phyloP scores from a whole-genome alignment of 2,113 vertebrate species.

The Chinchilla lanigera region DNA sequence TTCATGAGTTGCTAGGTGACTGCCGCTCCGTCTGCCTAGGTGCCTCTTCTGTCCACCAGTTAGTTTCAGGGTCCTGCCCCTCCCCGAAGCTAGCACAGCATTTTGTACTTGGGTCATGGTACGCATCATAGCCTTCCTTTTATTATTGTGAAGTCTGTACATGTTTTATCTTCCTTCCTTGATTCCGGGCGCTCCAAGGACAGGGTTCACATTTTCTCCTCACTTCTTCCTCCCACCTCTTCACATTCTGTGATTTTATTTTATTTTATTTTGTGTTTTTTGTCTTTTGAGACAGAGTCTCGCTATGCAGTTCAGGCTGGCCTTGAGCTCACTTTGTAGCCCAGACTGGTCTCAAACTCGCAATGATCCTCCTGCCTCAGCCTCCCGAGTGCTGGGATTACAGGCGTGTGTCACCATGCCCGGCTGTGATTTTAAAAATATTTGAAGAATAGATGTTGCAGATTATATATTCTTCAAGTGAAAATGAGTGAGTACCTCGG shows the following conservation, averaged over 20 bases:
- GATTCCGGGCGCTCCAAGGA: constrained; percentile 8
- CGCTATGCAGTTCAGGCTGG: no score
- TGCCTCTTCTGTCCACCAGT: not conserved
- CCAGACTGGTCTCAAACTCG: no score
- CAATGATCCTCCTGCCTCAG: no score
- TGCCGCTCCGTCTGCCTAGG: not conserved
- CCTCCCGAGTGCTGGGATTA: no score
- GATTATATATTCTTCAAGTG: not conserved
- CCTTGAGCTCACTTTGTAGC: no score
- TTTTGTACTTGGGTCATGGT: constrained; percentile 10
- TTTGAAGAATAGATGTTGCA: not conserved
- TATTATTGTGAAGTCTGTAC: constrained; percentile 38
- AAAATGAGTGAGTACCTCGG: not conserved
- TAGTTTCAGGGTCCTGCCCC: not conserved
- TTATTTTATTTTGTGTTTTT: no score
- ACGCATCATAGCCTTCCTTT: not conserved
- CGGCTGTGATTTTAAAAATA: not conserved
- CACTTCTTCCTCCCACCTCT: not conserved
- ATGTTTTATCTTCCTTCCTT: constrained; percentile 38
- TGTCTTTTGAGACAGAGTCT: no score
- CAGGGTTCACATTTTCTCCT: constrained; percentile 68
- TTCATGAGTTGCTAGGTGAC: not conserved
- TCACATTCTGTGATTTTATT: not conserved
- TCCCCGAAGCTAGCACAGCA: not conserved
- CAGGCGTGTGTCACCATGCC: no score